Base-by-base conservation (phyloP, 2,113 vertebrate genomes). In the Diphyllodes magnificus region DNA sequence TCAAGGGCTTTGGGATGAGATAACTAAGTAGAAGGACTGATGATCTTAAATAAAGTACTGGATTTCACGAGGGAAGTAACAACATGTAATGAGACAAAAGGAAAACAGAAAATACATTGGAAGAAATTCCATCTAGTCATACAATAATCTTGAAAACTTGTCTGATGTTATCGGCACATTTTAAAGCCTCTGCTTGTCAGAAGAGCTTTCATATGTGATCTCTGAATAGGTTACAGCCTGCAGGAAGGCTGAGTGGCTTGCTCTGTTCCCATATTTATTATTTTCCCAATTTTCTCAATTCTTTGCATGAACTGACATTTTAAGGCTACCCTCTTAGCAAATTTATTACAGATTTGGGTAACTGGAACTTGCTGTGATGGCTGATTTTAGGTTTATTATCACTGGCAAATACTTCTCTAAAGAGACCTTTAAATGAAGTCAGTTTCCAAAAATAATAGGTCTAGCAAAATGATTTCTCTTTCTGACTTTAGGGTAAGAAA, bases 231-330 rank as follows among this genome's bases (percentile, higher is more conserved):
- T 76, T 91, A 73, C 39, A 91, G 54, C 42, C 75, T 81, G 45
- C 50, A 66, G 68, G 79, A 80, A 85, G 71, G 63, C 51, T 51
- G 51, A 82, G 33, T 44, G 54, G 35, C 59, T 87, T 0, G 0
- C 42, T 82, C 42, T 83, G 11, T 88, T 87, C 75, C 42, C 33
- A 11, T 65, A 39, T 82, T 93, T 85, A 49, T 68, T 77, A 31
- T 47, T 89, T 93, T 68, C 33, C 10, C 11, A 66, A 14, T 85
- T 91, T 82, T 92, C 42, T 77, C n/a, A n/a, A 5, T 73, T 86
- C n/a, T 88, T 94, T 87, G 63, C 42, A 54, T 83, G 45, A 85
- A 77, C 31, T 91, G 66, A 57, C 78, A 90, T 95, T 95, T 96
- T 61, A 91, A 95, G 59, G 42, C 56, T 95, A 63, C 66, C 27